These are phyloP conservation scores for Passer montanus DNA, from an alignment of 2,113 vertebrate species.

Conservation along the genomic window DNA sequence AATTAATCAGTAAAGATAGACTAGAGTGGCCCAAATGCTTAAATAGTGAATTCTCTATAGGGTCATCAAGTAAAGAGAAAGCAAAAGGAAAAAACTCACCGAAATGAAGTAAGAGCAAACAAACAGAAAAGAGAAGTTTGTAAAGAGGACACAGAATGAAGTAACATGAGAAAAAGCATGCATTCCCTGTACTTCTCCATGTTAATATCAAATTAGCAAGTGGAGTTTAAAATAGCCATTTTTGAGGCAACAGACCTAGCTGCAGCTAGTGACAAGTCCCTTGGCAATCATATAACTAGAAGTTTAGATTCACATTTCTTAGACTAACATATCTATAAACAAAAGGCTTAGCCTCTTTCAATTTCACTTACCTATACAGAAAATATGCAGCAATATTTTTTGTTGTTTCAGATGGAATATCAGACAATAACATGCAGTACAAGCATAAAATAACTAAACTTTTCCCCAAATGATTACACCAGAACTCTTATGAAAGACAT, in stretches of 20 bases:
- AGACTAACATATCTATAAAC: neutral
- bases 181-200: neutral
- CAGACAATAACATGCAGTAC: neutral
- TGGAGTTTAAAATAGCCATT: neutral
- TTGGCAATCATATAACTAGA: neutral
- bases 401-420: neutral
- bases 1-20: constrained; percentile 42
- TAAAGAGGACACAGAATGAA: neutral
- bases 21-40: constrained; percentile 31
- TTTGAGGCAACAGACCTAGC: neutral
- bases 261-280: neutral
- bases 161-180: neutral
- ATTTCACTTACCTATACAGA: neutral
- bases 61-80: constrained; percentile 48
- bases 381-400: neutral
- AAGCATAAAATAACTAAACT: neutral
- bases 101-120: neutral
- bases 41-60: constrained; percentile 66
- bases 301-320: neutral
- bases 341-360: neutral
- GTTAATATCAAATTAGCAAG: neutral
- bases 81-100: neutral
- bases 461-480: neutral
- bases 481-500: neutral
- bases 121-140: neutral